A percentile compares a stretch with the other conserved stretches of the same genome.
Evolutionary conservation across 2,888 invertebrate genomes (phyloP).

Genomic region (Ariolimax columbianus): DNA sequence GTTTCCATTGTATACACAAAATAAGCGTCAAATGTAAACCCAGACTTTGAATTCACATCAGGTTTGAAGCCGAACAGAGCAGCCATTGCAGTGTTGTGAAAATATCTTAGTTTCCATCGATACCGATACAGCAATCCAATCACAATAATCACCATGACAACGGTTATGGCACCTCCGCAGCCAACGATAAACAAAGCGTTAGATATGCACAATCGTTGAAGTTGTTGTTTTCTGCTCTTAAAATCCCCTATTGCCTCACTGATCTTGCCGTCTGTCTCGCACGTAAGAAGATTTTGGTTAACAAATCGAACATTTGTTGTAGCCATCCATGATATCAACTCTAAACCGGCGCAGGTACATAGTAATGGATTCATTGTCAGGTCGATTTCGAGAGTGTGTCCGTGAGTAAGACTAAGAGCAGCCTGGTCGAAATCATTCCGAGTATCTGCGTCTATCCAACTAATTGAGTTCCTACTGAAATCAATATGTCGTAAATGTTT

Average conservation of each 20-base stretch:
- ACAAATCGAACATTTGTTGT: slow-evolving; percentile 10
- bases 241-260: slow-evolving; percentile 6
- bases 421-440: slow-evolving; percentile 17
- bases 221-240: neutral
- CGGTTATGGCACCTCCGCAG: neutral
- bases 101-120: slow-evolving; percentile 32
- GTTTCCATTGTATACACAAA: slow-evolving; percentile 32
- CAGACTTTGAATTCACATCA: neutral
- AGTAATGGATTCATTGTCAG: slow-evolving; percentile 27
- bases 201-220: slow-evolving; percentile 27
- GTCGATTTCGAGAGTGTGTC: neutral
- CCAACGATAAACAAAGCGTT: slow-evolving; percentile 9
- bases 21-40: slow-evolving; percentile 47
- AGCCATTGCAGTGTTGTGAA: slow-evolving; percentile 18
- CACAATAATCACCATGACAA: neutral
- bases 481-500: slow-evolving; percentile 1
- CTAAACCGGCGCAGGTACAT: slow-evolving; percentile 33
- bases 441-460: neutral
- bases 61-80: slow-evolving; percentile 12
- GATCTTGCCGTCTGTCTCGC: neutral
- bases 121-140: slow-evolving; percentile 34
- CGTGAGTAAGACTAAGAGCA: neutral
- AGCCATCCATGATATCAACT: slow-evolving; percentile 33
- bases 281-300: slow-evolving; percentile 1
- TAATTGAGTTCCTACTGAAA: slow-evolving; percentile 16